These are phyloP conservation scores for Diceros bicornis DNA, from an alignment of 2,797 vertebrate species.

Conservation along the genomic window DNA sequence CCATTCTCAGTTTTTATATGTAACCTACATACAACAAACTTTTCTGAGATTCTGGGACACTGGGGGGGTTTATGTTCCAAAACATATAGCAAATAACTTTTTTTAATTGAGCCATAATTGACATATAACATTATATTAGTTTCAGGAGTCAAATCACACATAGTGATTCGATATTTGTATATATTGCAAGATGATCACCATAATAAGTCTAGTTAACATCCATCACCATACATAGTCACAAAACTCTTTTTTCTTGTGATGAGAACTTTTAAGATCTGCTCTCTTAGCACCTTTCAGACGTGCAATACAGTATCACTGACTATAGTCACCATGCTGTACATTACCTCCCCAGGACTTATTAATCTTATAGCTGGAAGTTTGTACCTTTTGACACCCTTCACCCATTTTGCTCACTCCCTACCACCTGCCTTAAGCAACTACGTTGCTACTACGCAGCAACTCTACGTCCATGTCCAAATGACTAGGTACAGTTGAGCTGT, in stretches of 20 bases:
- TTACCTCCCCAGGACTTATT: neutral
- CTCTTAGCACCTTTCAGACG: neutral
- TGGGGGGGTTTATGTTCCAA: neutral
- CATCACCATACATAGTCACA: neutral
- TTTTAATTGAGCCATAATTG: neutral
- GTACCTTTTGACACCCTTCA: neutral
- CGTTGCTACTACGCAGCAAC: too few species aligned
- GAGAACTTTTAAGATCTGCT: neutral
- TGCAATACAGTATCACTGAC: neutral
- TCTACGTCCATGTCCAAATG: too few species aligned
- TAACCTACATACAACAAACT: neutral
- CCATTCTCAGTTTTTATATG: neutral
- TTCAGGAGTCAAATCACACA: neutral
- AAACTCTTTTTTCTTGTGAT: neutral
- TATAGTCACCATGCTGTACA: neutral
- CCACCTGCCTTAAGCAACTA: too few species aligned
- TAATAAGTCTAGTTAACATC: neutral
- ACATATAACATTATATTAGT: neutral
- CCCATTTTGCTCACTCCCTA: neutral
- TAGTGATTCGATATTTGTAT: neutral
- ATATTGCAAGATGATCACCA: neutral
- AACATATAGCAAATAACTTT: neutral
- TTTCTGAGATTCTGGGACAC: neutral
- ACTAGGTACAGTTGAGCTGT: too few species aligned
- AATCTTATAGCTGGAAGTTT: neutral